Conservation (phyloP, 2,797 vertebrate species). For the Fistularia tabacaria region DNA sequence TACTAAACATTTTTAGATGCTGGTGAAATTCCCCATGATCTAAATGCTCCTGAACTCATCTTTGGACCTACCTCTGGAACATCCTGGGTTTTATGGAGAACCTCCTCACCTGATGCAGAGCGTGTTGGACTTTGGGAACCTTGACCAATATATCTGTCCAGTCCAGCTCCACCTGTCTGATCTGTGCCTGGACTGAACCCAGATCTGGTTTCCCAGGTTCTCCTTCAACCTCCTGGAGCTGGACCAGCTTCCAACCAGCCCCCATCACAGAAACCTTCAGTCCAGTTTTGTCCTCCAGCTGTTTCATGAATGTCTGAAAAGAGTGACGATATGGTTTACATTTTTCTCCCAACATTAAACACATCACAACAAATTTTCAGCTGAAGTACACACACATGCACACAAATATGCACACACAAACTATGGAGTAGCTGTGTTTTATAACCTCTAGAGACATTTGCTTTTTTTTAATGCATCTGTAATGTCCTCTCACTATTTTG, state of each 20-base stretch:
- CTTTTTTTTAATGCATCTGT: too few species aligned
- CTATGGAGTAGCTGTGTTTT: too few species aligned
- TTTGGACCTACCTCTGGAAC: background rate
- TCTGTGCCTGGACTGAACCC: conserved; percentile 56
- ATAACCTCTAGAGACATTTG: too few species aligned
- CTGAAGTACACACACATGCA: too few species aligned
- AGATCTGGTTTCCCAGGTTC: background rate
- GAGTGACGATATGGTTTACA: too few species aligned
- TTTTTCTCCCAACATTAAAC: too few species aligned
- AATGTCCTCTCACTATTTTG: too few species aligned
- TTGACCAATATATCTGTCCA: conserved; percentile 79
- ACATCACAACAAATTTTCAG: too few species aligned
- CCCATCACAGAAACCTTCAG: conserved; percentile 78
- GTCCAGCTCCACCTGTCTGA: conserved; percentile 78
- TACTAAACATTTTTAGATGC: too few species aligned
- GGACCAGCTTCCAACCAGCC: conserved; percentile 77
- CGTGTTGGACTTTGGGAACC: conserved; percentile 75
- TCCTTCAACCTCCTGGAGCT: conserved; percentile 64
- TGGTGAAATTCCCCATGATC: too few species aligned
- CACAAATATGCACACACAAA: too few species aligned
- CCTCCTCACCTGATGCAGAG: conserved; percentile 79
- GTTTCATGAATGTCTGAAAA: conserved; percentile 70
- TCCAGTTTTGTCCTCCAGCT: conserved; percentile 73
- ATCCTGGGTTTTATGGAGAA: background rate
- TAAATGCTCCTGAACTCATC: background rate